These are phyloP conservation scores for Passer montanus DNA, from an alignment of 2,113 vertebrate genomes.

Conservation along the genomic window DNA sequence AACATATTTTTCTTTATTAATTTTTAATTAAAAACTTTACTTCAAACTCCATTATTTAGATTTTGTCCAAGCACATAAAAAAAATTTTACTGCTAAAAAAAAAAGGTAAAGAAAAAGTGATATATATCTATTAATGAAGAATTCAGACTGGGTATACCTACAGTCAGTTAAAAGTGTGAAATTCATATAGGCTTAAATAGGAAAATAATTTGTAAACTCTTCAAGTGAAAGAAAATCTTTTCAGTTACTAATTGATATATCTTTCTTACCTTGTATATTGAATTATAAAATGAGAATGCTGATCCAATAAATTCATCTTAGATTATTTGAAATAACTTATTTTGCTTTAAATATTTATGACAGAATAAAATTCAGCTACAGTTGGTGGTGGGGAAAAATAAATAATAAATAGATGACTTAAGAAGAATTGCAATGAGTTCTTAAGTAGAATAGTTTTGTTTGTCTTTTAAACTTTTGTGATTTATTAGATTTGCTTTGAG, in stretches of 20 bases:
- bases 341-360: neutral
- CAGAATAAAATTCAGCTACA: neutral
- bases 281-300: neutral
- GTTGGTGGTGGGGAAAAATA: neutral
- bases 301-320: neutral
- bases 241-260: neutral
- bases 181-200: neutral
- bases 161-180: neutral
- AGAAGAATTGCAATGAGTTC: neutral
- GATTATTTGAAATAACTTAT: neutral
- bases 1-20: neutral
- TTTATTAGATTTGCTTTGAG: neutral
- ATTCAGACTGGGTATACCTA: neutral
- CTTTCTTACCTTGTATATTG: neutral
- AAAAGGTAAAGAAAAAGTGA: neutral
- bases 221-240: neutral
- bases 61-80: neutral
- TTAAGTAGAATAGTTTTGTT: neutral
- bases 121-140: neutral
- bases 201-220: neutral
- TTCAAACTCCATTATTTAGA: neutral
- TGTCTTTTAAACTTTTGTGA: neutral
- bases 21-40: neutral
- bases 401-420: neutral
- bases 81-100: rapidly evolving